Evolutionary conservation across 2,797 vertebrate species (phyloP), one percentile per base, ranked within the genome.

Genomic region (Lithobates pipiens): DNA sequence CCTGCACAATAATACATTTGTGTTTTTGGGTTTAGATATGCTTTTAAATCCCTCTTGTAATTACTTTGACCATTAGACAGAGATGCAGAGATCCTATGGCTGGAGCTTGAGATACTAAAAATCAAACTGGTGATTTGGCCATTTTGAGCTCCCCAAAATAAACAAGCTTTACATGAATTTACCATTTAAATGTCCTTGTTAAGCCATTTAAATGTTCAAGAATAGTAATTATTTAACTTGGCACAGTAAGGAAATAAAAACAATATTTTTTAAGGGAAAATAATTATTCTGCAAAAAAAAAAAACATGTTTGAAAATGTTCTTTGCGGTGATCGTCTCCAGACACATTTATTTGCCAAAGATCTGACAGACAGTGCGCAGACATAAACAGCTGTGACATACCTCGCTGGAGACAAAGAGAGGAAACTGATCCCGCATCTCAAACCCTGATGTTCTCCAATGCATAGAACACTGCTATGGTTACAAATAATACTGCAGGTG

Each of bases 381-480:
- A 36, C 36, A 34, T 54, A 11, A 68, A 80, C 39, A 67, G 42
- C 77, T 67, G 61, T 76, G 36, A 70, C 50, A 82, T 71, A 36
- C 70, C 50, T 77, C 61, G 11, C 74, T 11, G 23, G 36, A 86
- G 67, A 82, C 80, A 82, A 82, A 73, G 67, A 27, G 57, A 21
- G 65, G 70, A 76, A 85, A 74, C 77, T 44, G 72, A 77, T 82
- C 39, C 67, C 63, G 68, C 36, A 81, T 77, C 54, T 82, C 73
- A 76, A 75, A 76, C 46, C 11, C 63, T 77, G 67, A 82, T 86
- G 68, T 82, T 86, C 78, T 72, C 18, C 74, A 39, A 76, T 44
- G 54, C n/a, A 71, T 42, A 70, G 27, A 78, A 63, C 54, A 77
- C 68, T 82, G 69, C 79, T 86, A 82, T 77, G 75, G 85, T 77